Percentiles rank a stretch among this genome's conserved stretches.
These are phyloP conservation scores for Puffinus mauretanicus DNA, from an alignment of 2,113 vertebrate species.

Conservation along the genomic window DNA sequence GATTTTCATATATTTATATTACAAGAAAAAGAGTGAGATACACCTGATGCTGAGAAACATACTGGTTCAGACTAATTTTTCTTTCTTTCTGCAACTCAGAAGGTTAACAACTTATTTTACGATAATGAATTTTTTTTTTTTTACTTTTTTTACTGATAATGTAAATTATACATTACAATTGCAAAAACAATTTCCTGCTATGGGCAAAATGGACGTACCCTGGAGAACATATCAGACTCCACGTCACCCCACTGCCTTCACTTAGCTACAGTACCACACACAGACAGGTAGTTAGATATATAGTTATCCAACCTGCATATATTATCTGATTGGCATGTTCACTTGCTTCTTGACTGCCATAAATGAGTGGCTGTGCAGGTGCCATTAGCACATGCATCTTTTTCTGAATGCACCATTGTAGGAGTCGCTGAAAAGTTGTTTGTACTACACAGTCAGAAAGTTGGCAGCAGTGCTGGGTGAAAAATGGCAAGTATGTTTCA, in stretches of 20 bases:
- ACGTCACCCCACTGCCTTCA: neutral
- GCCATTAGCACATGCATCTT: slow-evolving; percentile 54
- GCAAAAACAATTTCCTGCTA: neutral
- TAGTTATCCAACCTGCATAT: slow-evolving; percentile 21
- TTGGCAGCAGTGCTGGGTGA: slow-evolving; percentile 30
- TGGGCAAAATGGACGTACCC: neutral
- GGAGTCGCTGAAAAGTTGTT: slow-evolving; percentile 60
- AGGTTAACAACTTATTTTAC: neutral
- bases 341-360: slow-evolving; percentile 38
- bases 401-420: slow-evolving; percentile 64
- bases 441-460: slow-evolving; percentile 51
- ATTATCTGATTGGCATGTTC: slow-evolving; percentile 53
- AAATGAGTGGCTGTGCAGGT: slow-evolving; percentile 58
- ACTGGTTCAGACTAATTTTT: neutral
- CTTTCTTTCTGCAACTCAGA: neutral
- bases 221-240: neutral
- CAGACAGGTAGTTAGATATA: slow-evolving; percentile 8
- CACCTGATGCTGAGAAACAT: neutral
- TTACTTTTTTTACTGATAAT: neutral
- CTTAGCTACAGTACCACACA: slow-evolving; percentile 28
- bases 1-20: neutral
- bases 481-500: slow-evolving; percentile 61
- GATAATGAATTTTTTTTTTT: neutral
- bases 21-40: neutral
- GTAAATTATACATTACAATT: neutral